Conservation (phyloP, 92 coral and sea anemone species). For the Umimayanthus chanpuru region DNA sequence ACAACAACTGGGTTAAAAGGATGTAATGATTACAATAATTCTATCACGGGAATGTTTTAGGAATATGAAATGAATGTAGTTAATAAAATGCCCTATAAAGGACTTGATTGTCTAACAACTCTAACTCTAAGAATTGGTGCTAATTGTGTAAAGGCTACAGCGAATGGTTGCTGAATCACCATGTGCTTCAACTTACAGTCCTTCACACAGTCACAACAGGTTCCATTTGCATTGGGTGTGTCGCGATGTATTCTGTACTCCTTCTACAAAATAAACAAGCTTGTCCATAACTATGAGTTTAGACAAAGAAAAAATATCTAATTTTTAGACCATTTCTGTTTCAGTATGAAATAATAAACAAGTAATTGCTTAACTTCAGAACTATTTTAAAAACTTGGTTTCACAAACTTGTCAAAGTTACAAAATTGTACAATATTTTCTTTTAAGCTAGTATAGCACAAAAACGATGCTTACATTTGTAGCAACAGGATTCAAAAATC, state of each 20-base stretch:
- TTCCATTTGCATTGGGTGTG: constrained; percentile 59
- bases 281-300: too few relatives aligned
- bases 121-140: neutral
- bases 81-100: neutral
- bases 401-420: too few relatives aligned
- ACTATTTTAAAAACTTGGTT: neutral
- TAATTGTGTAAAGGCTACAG: neutral
- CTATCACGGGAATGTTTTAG: too few relatives aligned
- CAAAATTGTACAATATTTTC: neutral
- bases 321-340: too few relatives aligned
- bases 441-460: neutral
- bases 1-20: too few relatives aligned
- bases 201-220: constrained; percentile 69
- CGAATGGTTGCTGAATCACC: neutral
- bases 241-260: constrained; percentile 71
- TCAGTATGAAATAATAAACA: neutral
- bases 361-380: neutral
- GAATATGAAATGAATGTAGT: neutral
- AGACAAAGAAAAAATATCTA: neutral
- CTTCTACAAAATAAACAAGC: constrained; percentile 31
- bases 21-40: too few relatives aligned
- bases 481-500: neutral
- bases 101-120: neutral
- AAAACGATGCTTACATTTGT: neutral
- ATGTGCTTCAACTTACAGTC: constrained; percentile 55